Base-by-base conservation (phyloP, 2,888 invertebrate genomes). In the Hirtodrosophila histrioides region DNA sequence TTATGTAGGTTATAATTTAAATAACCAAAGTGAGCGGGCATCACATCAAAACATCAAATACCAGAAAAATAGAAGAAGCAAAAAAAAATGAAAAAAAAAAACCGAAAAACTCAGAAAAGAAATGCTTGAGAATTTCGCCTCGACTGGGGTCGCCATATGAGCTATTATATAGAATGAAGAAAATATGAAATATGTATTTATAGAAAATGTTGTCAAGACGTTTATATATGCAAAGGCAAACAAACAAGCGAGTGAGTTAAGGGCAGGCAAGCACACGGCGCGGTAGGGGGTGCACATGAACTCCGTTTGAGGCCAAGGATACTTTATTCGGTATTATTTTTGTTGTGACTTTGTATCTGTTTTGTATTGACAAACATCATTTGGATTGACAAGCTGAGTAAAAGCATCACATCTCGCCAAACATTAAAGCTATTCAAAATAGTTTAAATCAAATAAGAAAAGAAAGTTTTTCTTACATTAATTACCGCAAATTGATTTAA, bases 1-100 rank as follows among this genome's bases (percentile, higher is more conserved):
- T 82, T 81, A 83, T 83, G 88, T 83, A 83, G 88, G 88, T 83
- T 83, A 83, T 83, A 82, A 75, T 85, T 83, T 87, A 71, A 87
- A 83, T 87, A 72, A 69, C 71, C 61, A 57, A 61, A 55, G 66
- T 70, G 58, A 56, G 39, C 63, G 61, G 68, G 50, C 68, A 77
- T 56, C 56, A 56, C 67, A 75, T 78, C 78, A 73, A 77, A 72
- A 70, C 75, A 75, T 68, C 77, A 75, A 77, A 75, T 61, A 57
- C 58, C 70, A 60, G 35, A 48, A 67, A 55, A 56, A 66, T 50
- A 66, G 36, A 56, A 63, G 63, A 49, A 33, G 24, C 48, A 7
- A 68, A 35, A 44, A 10, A 10, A 40, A 27, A 40, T 31, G 37
- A 44, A 49, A 43, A 40, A 49, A 43, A 33, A 46, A 31, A 66